These are phyloP conservation scores for Hippopotamus amphibius DNA, from an alignment of 2,113 vertebrate genomes.

Conservation along the genomic window DNA sequence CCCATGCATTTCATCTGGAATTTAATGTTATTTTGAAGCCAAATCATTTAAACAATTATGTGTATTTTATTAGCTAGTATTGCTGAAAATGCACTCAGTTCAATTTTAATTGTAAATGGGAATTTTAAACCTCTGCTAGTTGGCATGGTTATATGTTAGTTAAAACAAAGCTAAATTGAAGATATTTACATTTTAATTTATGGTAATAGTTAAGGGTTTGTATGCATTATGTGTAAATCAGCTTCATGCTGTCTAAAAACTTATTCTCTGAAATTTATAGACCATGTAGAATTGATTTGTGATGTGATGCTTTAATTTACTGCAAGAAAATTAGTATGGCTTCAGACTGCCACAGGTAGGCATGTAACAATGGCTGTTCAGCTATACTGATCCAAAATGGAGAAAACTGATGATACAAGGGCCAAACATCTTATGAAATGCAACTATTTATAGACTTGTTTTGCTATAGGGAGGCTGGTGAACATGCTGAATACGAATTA, in stretches of 20 bases:
- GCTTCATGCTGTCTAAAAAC: constrained; percentile 90
- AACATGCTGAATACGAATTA: constrained; percentile 93
- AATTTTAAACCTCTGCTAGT: constrained; percentile 86
- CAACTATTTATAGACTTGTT: constrained; percentile 92
- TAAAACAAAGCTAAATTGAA: constrained; percentile 87
- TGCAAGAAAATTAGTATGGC: constrained; percentile 87
- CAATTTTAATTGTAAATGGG: constrained; percentile 88
- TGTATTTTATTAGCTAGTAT: constrained; percentile 88
- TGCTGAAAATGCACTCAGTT: constrained; percentile 87
- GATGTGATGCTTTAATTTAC: constrained; percentile 88
- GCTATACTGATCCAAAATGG: constrained; percentile 86
- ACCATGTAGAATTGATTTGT: constrained; percentile 88
- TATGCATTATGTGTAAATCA: constrained; percentile 89
- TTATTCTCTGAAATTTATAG: constrained; percentile 86
- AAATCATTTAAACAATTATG: constrained; percentile 85
- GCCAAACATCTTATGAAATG: constrained; percentile 89
- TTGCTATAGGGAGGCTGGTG: constrained; percentile 92
- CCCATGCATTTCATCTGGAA: constrained; percentile 92
- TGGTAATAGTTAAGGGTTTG: constrained; percentile 86
- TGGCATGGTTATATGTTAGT: constrained; percentile 85
- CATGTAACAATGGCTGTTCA: constrained; percentile 86
- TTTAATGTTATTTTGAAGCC: constrained; percentile 90
- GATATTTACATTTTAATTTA: constrained; percentile 86
- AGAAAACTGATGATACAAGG: constrained; percentile 87
- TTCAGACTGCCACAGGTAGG: constrained; percentile 89